Percentiles rank a stretch among this genome's conserved stretches.
Conservation (phyloP, 2,888 invertebrate species). For the Ferdinandea cuprea region DNA sequence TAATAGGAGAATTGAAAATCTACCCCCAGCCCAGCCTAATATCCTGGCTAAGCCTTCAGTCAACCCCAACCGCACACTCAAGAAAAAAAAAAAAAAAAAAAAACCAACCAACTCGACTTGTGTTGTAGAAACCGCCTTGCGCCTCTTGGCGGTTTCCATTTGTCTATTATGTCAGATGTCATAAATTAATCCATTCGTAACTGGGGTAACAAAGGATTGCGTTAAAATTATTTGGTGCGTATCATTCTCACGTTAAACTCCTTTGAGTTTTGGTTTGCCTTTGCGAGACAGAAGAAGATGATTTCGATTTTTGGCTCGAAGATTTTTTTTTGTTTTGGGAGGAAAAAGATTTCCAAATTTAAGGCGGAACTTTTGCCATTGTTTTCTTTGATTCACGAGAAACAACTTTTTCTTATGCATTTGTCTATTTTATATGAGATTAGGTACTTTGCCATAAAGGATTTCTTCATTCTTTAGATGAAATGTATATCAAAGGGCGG, state of each 20-base stretch:
- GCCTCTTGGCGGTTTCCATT: slow-evolving; percentile 42
- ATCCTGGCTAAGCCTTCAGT: not conserved
- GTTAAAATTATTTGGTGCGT: slow-evolving; percentile 22
- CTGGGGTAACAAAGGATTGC: slow-evolving; percentile 50
- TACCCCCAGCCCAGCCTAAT: not conserved
- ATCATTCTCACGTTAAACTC: slow-evolving; percentile 3
- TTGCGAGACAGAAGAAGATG: not conserved
- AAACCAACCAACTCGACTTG: slow-evolving; percentile 10
- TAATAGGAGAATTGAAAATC: slow-evolving; percentile 36
- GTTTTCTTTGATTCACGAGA: slow-evolving; percentile 28
- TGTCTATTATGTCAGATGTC: slow-evolving; percentile 52
- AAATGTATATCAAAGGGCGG: slow-evolving; percentile 13
- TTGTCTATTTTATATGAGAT: slow-evolving; percentile 41
- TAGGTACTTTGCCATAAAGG: slow-evolving; percentile 22
- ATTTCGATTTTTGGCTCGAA: not conserved
- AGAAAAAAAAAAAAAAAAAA: not conserved
- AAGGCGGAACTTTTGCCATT: slow-evolving; percentile 2
- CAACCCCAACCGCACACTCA: not conserved
- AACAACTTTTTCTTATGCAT: slow-evolving; percentile 29
- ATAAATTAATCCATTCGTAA: slow-evolving; percentile 59
- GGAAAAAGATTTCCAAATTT: slow-evolving; percentile 16
- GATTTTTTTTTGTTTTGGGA: too few relatives aligned
- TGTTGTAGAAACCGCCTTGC: slow-evolving; percentile 31
- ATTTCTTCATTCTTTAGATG: not conserved
- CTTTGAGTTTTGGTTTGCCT: too few relatives aligned